Base-by-base conservation (phyloP, 2,888 invertebrate species). In the Parapristionchus giblindavisi region DNA sequence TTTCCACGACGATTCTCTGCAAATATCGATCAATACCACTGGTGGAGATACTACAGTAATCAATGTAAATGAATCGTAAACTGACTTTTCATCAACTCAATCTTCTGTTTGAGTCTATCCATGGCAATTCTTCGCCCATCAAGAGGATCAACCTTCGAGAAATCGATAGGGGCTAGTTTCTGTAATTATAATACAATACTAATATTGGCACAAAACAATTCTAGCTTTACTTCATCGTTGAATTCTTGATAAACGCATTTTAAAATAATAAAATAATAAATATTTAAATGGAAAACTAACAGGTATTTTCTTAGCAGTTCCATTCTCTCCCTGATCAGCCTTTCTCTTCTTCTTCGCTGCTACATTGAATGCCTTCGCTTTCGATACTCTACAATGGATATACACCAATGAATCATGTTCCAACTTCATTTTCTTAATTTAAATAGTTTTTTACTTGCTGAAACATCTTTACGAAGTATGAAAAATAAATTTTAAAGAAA, bases 31-130 rank as follows among this genome's bases (percentile, higher is more conserved):
- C 17, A 60, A 32, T 71, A 56, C 11, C 40, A 43, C 21, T 21
- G 21, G 21, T 48, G n/a, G n/a, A 11, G 48, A 48, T 48, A 48
- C 48, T 48, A 48, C 48, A 11, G 48, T 48, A n/a, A n/a, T n/a
- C n/a, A n/a, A n/a, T n/a, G n/a, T n/a, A n/a, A n/a, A n/a, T n/a
- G n/a, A n/a, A n/a, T n/a, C n/a, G n/a, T n/a, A 54, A 14, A 65
- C 65, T 68, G 54, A 76, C 77, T 36, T 73, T 83, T 81, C 77
- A 83, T 77, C 14, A 77, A 73, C 32, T 78, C 79, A 51, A 83
- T 60, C 68, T 80, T 83, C 65, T 81, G 79, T 73, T 83, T 79
- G 34, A 83, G 76, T 48, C 77, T 79, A 6, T 80, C 75, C 61
- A 82, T 75, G 0, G 81, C 81, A 43, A 80, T 60, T 75, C 80